Evolutionary conservation across 2,888 invertebrate species (phyloP), one percentile per base, ranked within the genome.

Genomic region (Drosophila tripunctata): DNA sequence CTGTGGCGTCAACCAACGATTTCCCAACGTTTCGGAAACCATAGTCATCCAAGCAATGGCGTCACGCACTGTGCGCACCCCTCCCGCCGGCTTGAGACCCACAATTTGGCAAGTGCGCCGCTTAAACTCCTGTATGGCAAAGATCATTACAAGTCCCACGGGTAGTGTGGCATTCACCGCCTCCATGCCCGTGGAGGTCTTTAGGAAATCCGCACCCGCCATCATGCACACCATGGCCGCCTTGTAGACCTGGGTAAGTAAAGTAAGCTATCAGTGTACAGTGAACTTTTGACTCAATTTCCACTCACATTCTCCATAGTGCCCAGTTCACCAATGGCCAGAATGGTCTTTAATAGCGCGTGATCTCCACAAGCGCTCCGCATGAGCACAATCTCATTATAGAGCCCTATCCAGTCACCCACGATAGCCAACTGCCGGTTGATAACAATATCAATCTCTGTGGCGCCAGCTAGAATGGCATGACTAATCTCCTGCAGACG

Each of bases 31-130:
- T 78, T 94, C 94, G 88, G 96, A 94, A 7, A 99, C 94, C 60
- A 99, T 91, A 2, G 95, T 93, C 80, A 98, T 92, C 98, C 98
- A 99, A 60, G 94, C 93, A 17, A 98, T 92, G 0, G 98, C 96
- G 89, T 99, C 98, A 44, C 93, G 93, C 0, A 95, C 93, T 0
- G 96, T 96, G 70, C 95, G 94, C 45, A 99, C 96, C 5, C 99
- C 99, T 12, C 99, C 99, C 19, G 99, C 99, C n/a, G 99, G 98
- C 92, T 99, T 99, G 62, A 99, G 94, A 1, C 99, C 99, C 67
- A 99, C 95, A 93, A 94, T 95, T 77, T 92, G 92, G 15, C 95
- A 95, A 24, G 96, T 96, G 84, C 92, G 92, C 5, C 93, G 91
- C 84, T 95, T 92, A 88, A 94, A 97, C 75, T 95, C 95, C 65